phyloP scores from a whole-genome alignment of 2,888 invertebrate genomes.

The Dilophus febrilis region DNA sequence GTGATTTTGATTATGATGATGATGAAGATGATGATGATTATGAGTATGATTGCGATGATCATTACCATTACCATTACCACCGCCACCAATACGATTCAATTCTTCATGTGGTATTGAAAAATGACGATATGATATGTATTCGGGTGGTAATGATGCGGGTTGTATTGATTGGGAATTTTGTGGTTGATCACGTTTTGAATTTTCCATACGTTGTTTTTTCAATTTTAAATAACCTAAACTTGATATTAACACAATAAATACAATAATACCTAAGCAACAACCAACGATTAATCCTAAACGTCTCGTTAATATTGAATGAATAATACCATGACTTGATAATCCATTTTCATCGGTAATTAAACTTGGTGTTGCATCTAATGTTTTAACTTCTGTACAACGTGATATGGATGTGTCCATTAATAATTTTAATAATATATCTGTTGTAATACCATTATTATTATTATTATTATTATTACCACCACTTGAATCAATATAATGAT shows the following conservation, averaged over 20 bases:
- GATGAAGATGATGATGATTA: no score
- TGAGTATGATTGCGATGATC: no score
- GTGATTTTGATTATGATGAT: no score
- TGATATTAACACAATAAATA: constrained; percentile 70
- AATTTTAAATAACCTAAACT: constrained; percentile 69
- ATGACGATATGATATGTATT: constrained; percentile 64
- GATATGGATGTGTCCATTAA: constrained; percentile 54
- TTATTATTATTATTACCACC: constrained; percentile 18
- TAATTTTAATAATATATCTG: constrained; percentile 40
- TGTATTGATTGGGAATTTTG: constrained; percentile 15
- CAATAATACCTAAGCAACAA: constrained; percentile 69
- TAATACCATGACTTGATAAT: constrained; percentile 47
- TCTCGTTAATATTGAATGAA: constrained; percentile 60
- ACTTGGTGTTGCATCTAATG: constrained; percentile 52
- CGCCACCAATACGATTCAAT: constrained; percentile 15
- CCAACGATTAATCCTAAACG: constrained; percentile 73
- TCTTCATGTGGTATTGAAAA: constrained; percentile 54
- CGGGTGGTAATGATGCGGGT: constrained; percentile 48
- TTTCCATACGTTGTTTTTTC: constrained; percentile 57
- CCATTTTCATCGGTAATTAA: constrained; percentile 35
- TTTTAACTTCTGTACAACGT: constrained; percentile 59
- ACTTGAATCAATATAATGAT: not conserved
- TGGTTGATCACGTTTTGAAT: constrained; percentile 43
- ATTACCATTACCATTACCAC: constrained; percentile 9
- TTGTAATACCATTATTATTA: constrained; percentile 26